These are phyloP conservation scores for Gila robusta DNA, from an alignment of 2,797 vertebrate species.

Conservation along the genomic window DNA sequence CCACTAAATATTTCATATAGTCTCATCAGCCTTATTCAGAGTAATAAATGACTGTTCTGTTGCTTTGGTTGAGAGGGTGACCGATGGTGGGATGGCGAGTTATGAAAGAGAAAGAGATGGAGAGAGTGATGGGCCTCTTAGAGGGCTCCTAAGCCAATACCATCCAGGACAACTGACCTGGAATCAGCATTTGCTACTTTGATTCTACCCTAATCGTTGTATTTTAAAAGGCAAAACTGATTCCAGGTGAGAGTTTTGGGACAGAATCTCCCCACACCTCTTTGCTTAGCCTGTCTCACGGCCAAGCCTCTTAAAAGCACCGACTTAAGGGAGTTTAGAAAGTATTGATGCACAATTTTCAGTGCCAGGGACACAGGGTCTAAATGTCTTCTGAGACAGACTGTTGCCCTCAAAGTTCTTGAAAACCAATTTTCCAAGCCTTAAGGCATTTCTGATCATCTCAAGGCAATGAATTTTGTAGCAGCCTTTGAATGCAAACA, in stretches of 20 bases:
- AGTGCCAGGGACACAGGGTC: background rate
- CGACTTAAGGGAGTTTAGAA: background rate
- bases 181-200: slow-evolving; percentile 45
- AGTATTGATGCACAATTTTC: background rate
- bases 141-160: slow-evolving; percentile 49
- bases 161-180: slow-evolving; percentile 44
- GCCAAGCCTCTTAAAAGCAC: slow-evolving; percentile 31
- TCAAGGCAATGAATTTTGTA: slow-evolving; percentile 44
- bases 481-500: slow-evolving; percentile 39
- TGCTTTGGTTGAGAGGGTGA: slow-evolving; percentile 45
- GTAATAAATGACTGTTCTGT: slow-evolving; percentile 70
- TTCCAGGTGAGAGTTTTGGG: slow-evolving; percentile 32
- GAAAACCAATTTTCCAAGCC: slow-evolving; percentile 6
- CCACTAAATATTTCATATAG: slow-evolving; percentile 80
- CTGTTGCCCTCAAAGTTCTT: slow-evolving; percentile 1
- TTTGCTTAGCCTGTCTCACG: slow-evolving; percentile 43
- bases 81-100: slow-evolving; percentile 25
- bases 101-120: slow-evolving; percentile 36
- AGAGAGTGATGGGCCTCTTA: slow-evolving; percentile 45
- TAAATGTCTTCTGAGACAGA: background rate
- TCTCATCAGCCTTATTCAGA: slow-evolving; percentile 84
- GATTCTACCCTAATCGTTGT: slow-evolving; percentile 46
- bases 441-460: slow-evolving; percentile 51
- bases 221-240: slow-evolving; percentile 55
- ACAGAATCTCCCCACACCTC: slow-evolving; percentile 20